A percentile compares a stretch with the other conserved stretches of the same genome.
Evolutionary conservation across 2,888 invertebrate genomes (phyloP).

Genomic region (Tanypteryx hageni): DNA sequence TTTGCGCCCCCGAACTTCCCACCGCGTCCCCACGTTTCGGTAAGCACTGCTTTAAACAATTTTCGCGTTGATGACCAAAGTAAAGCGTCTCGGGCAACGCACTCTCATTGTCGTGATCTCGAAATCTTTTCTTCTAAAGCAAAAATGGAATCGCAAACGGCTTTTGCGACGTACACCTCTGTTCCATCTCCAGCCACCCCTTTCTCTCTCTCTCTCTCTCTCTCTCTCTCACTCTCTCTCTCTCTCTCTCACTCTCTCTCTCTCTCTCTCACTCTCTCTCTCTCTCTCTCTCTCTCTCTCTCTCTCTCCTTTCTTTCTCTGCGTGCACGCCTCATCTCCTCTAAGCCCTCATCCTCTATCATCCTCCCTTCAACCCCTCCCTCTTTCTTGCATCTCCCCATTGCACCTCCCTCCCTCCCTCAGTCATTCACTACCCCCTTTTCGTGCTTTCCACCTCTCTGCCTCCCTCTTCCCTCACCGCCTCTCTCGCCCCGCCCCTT

Average conservation of each 20-base stretch:
- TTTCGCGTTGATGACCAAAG: too few species aligned
- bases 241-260: background rate
- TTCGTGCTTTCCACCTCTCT: background rate
- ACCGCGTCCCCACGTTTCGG: too few species aligned
- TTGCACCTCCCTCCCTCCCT: slow-evolving; percentile 70
- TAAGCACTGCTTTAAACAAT: too few species aligned
- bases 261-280: slow-evolving; percentile 65
- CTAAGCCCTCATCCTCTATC: slow-evolving; percentile 69
- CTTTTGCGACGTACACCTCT: too few species aligned
- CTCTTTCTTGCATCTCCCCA: slow-evolving; percentile 70
- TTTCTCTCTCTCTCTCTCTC: background rate
- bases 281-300: slow-evolving; percentile 68
- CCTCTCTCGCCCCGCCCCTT: background rate
- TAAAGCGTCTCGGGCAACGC: too few species aligned
- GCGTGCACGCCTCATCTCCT: slow-evolving; percentile 32
- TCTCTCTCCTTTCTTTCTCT: slow-evolving; percentile 67
- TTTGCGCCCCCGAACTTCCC: too few species aligned
- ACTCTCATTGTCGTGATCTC: too few species aligned
- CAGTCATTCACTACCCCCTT: slow-evolving; percentile 68
- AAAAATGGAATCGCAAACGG: too few species aligned
- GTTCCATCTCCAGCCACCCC: slow-evolving; percentile 44
- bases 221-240: slow-evolving; percentile 64
- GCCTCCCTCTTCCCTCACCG: background rate
- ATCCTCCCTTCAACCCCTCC: slow-evolving; percentile 71
- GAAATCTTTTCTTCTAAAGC: too few species aligned